Conservation (phyloP, 2,113 vertebrate species). For the Gymnocephalus cernua region DNA sequence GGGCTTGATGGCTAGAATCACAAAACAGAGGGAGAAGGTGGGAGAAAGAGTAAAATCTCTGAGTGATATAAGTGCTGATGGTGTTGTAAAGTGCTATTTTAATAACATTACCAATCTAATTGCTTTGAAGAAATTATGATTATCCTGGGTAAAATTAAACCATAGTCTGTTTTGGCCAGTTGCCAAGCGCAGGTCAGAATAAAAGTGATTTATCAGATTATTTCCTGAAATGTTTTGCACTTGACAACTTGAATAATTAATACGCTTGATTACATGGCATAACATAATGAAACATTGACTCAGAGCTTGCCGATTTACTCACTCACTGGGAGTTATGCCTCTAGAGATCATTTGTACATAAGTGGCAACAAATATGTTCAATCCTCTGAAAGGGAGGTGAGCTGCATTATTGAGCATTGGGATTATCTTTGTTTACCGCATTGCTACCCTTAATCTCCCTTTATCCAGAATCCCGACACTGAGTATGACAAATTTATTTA, state of each 20-base stretch:
- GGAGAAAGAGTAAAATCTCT: constrained; percentile 5
- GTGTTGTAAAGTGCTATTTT: constrained; percentile 30
- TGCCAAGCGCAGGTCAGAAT: constrained; percentile 19
- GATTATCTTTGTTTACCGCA: constrained; percentile 80
- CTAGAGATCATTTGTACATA: constrained; percentile 62
- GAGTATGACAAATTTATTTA: constrained; percentile 72
- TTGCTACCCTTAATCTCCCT: constrained; percentile 73
- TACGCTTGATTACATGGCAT: constrained; percentile 27
- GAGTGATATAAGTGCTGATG: constrained; percentile 41
- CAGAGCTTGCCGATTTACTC: constrained; percentile 30
- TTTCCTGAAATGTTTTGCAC: constrained; percentile 36
- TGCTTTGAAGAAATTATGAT: constrained; percentile 48
- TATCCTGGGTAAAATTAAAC: constrained; percentile 26
- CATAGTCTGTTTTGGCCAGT: constrained; percentile 4
- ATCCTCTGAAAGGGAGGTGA: constrained; percentile 63
- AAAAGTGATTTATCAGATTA: constrained; percentile 36
- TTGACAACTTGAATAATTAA: constrained; percentile 46
- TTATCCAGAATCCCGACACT: constrained; percentile 67
- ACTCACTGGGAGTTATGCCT: constrained; percentile 53
- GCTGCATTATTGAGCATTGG: constrained; percentile 68
- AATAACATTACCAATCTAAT: constrained; percentile 39
- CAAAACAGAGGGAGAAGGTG: constrained; percentile 32
- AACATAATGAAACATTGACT: constrained; percentile 40
- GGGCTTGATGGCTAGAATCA: constrained; percentile 36
- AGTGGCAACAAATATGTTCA: constrained; percentile 62